Evolutionary conservation across 2,113 vertebrate genomes (phyloP), one percentile per base, ranked within the genome.

Genomic region (Podocnemis expansa): DNA sequence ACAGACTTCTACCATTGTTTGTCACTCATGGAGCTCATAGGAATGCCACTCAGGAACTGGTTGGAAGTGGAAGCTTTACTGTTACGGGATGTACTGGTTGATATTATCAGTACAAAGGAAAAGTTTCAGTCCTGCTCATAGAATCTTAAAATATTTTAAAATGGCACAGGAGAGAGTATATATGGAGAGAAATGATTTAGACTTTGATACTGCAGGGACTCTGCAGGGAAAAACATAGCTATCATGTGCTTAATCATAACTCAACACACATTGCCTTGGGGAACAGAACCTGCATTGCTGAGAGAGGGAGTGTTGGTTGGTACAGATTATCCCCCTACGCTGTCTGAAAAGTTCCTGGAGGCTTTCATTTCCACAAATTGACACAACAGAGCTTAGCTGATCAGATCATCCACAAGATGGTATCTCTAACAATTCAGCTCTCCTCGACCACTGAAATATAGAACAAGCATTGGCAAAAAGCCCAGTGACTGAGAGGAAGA

Each of bases 401-500:
- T 89, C 88, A 8, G 89, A 90, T 82, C 93, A 89, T 93, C 88
- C 89, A 90, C 80, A 93, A 56, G 84, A 93, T 93, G 91, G 93
- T 94, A 94, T 92, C 89, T 93, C 93, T 82, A 73, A 80, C 60
- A 80, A 80, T 5, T 78, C 76, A 88, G 58, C 92, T 90, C 21
- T 79, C 96, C 73, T 79, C 92, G 73, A 47, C 43, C 88, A 93
- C 88, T 63, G 49, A 79, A 70, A 93, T 84, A 47, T 52, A 82
- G 84, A 88, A 96, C 94, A 92, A 95, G 89, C 58, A 0, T 24
- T 95, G 95, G 93, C 89, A 49, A 76, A 1, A 73, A 96, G 96
- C 96, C 96, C 41, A 93, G 90, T 54, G 96, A 93, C 85, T 3
- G 80, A 91, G 54, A 84, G 85, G 80, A 86, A 87, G 96, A 96